Conservation (phyloP, 2,797 vertebrate species). For the Anableps anableps region DNA sequence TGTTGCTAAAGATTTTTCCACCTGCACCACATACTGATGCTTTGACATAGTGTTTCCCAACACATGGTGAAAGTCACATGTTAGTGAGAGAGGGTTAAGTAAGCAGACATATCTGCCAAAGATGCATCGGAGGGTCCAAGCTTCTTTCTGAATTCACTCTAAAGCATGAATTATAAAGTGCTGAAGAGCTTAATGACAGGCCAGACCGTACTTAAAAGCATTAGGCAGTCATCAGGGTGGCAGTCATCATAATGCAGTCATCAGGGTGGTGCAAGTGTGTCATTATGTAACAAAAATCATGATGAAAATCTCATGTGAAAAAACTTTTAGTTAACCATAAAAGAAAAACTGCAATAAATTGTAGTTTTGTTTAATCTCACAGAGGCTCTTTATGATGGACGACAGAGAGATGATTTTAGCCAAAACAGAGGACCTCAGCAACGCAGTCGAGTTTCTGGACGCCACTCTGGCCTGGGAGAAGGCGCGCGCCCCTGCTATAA, state of each 20-base stretch:
- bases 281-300: not conserved
- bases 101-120: conserved; percentile 43
- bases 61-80: conserved; percentile 47
- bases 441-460: conserved; percentile 80
- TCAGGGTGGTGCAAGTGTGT: not conserved
- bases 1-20: conserved; percentile 13
- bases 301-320: not conserved
- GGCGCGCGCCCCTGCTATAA: conserved; percentile 45
- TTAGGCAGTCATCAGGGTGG: not conserved
- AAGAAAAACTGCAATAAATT: conserved; percentile 8
- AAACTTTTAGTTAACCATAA: not conserved
- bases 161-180: not conserved
- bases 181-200: conserved; percentile 4
- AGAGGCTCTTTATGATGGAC: conserved; percentile 86
- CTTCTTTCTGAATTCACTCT: conserved; percentile 8
- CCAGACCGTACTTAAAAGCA: conserved; percentile 10
- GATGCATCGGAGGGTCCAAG: conserved; percentile 26
- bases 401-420: conserved; percentile 72
- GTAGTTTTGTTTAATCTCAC: conserved; percentile 29
- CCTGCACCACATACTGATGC: conserved; percentile 28
- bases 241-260: too few relatives aligned
- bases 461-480: conserved; percentile 85
- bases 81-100: conserved; percentile 55
- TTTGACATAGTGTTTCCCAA: conserved; percentile 46
- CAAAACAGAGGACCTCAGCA: conserved; percentile 75